Evolutionary conservation across 2,113 vertebrate genomes (phyloP).

Genomic region (Mola mola): DNA sequence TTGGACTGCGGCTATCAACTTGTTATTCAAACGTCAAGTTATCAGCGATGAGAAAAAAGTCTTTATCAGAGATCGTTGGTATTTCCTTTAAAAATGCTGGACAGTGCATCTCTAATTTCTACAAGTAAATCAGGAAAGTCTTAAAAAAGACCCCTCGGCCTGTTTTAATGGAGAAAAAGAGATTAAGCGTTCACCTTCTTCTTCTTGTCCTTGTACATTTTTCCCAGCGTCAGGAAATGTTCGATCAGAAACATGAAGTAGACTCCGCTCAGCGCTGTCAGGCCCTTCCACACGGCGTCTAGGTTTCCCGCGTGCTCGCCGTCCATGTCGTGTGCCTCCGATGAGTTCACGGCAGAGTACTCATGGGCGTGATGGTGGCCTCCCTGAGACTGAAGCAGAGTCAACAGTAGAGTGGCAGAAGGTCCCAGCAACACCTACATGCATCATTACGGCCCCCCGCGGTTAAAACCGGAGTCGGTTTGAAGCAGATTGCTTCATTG

Average conservation of each 20-base stretch:
- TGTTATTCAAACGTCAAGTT: no score
- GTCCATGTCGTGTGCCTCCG: slow-evolving; percentile 28
- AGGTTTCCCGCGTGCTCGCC: slow-evolving; percentile 77
- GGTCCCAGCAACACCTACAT: background rate
- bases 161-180: background rate
- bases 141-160: no score
- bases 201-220: slow-evolving; percentile 98
- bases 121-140: no score
- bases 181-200: slow-evolving; percentile 83
- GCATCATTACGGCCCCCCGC: background rate
- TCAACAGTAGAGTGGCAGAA: background rate
- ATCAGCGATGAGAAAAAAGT: no score
- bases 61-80: no score
- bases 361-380: slow-evolving; percentile 70
- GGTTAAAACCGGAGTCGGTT: no score
- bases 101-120: no score
- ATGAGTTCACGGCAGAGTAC: background rate
- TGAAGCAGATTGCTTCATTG: no score
- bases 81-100: no score
- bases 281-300: slow-evolving; percentile 92
- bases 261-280: slow-evolving; percentile 92
- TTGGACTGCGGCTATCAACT: no score
- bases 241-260: slow-evolving; percentile 99
- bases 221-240: slow-evolving; percentile 95
- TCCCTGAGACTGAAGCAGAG: slow-evolving; percentile 71